Evolutionary conservation across 2,113 vertebrate genomes (phyloP).

Genomic region (Cavia porcellus): DNA sequence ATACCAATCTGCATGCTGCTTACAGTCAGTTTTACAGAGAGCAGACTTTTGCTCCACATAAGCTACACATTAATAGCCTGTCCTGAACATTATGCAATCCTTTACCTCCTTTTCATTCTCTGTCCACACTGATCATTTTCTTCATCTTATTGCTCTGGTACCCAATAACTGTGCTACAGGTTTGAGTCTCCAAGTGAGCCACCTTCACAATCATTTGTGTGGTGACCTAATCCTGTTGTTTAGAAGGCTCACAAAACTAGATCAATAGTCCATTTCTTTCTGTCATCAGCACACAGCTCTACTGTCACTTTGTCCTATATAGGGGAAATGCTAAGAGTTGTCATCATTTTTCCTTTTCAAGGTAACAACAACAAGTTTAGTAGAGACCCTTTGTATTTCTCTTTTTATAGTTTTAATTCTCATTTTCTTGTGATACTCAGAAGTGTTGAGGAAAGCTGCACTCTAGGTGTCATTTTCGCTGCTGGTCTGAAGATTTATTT

Average conservation of each 20-base stretch:
- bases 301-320: constrained; percentile 44
- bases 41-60: constrained; percentile 23
- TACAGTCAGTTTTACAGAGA: constrained; percentile 62
- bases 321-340: constrained; percentile 66
- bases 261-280: constrained; percentile 79
- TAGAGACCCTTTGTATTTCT: constrained; percentile 68
- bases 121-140: constrained; percentile 32
- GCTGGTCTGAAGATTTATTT: constrained; percentile 60
- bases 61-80: constrained; percentile 40
- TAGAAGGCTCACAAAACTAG: constrained; percentile 53
- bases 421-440: constrained; percentile 47
- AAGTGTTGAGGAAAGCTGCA: constrained; percentile 47
- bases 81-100: constrained; percentile 25
- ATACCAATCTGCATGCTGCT: constrained; percentile 61
- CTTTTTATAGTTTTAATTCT: constrained; percentile 56
- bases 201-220: constrained; percentile 35
- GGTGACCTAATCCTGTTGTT: constrained; percentile 70
- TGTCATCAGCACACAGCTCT: constrained; percentile 44
- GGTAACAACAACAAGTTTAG: constrained; percentile 59
- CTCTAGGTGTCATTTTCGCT: constrained; percentile 29
- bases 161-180: not conserved
- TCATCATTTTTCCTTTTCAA: constrained; percentile 69
- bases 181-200: not conserved
- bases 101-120: constrained; percentile 32
- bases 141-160: not conserved